These are phyloP conservation scores for Cottoperca gobio DNA, from an alignment of 2,797 vertebrate species.

Conservation along the genomic window DNA sequence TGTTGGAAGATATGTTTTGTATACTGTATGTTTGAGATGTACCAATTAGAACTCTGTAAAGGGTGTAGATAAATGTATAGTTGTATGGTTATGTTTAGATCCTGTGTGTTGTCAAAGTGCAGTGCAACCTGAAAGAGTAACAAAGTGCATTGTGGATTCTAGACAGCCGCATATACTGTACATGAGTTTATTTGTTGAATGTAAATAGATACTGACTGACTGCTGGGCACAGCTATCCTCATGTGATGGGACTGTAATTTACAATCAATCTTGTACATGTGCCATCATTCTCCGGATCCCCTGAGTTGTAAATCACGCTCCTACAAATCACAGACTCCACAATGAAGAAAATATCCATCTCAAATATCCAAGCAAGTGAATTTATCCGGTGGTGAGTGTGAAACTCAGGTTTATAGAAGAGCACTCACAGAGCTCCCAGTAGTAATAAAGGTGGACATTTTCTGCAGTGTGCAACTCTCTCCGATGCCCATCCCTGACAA, in stretches of 20 bases:
- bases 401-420: constrained; percentile 17
- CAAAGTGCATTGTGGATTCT: neutral
- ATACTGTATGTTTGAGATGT: too few species aligned
- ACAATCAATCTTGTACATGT: neutral
- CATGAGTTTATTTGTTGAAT: neutral
- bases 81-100: neutral
- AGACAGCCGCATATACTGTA: neutral
- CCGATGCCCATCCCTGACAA: constrained; percentile 17
- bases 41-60: too few species aligned
- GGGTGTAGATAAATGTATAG: neutral
- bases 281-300: constrained; percentile 3
- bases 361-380: constrained; percentile 9
- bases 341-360: constrained; percentile 6
- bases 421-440: neutral
- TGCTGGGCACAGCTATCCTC: neutral
- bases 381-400: neutral
- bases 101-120: neutral
- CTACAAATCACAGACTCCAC: neutral
- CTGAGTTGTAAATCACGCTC: constrained; percentile 16
- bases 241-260: constrained; percentile 1
- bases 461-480: constrained; percentile 10
- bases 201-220: neutral
- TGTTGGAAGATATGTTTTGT: too few species aligned
- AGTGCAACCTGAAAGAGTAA: neutral
- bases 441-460: constrained; percentile 10